Conservation (phyloP, 2,888 invertebrate genomes). For the Callyntrura guangdongensis region DNA sequence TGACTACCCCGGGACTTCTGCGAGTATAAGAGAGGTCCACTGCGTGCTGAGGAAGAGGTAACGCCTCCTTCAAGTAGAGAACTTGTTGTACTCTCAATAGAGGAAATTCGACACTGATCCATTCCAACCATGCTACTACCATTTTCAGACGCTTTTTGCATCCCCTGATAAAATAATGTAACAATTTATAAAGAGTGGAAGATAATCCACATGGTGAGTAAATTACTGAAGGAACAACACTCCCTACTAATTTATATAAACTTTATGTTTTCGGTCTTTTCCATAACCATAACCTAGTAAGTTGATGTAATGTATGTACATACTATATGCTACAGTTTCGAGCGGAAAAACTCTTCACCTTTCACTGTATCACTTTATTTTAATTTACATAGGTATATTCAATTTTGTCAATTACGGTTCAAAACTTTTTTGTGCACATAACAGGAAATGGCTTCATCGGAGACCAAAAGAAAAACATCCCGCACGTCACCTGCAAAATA, state of each 20-base stretch:
- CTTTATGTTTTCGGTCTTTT: not conserved
- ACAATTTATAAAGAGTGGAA: not conserved
- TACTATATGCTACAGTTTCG: not conserved
- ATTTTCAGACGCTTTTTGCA: conserved; percentile 75
- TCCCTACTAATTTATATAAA: not conserved
- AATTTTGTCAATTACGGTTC: conserved; percentile 41
- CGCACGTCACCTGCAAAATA: conserved; percentile 25
- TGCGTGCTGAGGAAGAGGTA: conserved; percentile 27
- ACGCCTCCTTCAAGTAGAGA: conserved; percentile 59
- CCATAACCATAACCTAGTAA: too few relatives aligned
- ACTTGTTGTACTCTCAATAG: conserved; percentile 67
- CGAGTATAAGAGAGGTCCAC: conserved; percentile 30
- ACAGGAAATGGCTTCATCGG: conserved; percentile 6
- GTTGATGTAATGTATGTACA: too few relatives aligned
- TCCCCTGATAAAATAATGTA: conserved; percentile 60
- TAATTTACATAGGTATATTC: not conserved
- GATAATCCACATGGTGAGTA: conserved; percentile 9
- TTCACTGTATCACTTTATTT: not conserved
- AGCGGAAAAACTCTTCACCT: conserved; percentile 24
- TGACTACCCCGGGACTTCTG: conserved; percentile 68
- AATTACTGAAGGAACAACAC: not conserved
- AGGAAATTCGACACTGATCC: conserved; percentile 77
- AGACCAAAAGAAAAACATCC: not conserved
- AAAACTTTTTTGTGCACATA: not conserved
- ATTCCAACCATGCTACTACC: conserved; percentile 79